phyloP scores from a whole-genome alignment of 2,797 vertebrate species.

The Siniperca undulata region DNA sequence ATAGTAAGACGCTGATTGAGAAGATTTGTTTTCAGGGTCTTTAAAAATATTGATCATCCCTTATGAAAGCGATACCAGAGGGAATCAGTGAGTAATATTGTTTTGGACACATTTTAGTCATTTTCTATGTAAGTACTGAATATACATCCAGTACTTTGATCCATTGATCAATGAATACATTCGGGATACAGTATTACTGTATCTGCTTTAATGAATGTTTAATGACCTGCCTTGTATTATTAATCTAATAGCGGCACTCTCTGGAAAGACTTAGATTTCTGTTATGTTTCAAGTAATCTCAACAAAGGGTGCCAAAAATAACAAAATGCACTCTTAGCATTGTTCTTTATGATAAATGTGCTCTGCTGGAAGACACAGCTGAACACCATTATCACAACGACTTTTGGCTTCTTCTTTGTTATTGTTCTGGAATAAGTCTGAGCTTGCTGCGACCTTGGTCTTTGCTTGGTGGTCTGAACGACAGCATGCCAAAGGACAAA shows the following conservation, averaged over 20 bases:
- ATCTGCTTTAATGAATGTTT: slow-evolving; percentile 53
- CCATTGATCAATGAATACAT: slow-evolving; percentile 43
- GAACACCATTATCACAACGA: slow-evolving; percentile 19
- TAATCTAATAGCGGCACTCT: slow-evolving; percentile 18
- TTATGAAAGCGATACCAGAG: neutral
- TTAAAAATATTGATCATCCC: neutral
- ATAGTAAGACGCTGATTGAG: neutral
- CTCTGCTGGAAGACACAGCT: slow-evolving; percentile 23
- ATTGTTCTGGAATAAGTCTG: slow-evolving; percentile 15
- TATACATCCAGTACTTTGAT: slow-evolving; percentile 27
- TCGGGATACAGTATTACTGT: slow-evolving; percentile 14
- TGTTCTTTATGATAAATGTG: slow-evolving; percentile 40
- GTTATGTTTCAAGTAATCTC: slow-evolving; percentile 14
- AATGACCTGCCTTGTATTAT: slow-evolving; percentile 26
- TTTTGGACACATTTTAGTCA: slow-evolving; percentile 1
- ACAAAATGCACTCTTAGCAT: slow-evolving; percentile 23
- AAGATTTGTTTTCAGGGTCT: neutral
- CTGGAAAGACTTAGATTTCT: neutral
- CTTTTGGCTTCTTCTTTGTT: slow-evolving; percentile 16
- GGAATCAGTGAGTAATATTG: neutral
- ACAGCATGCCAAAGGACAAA: neutral
- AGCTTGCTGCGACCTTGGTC: slow-evolving; percentile 9
- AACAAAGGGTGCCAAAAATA: slow-evolving; percentile 22
- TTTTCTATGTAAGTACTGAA: neutral
- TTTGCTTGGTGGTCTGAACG: slow-evolving; percentile 16